Base-by-base conservation (phyloP, 2,113 vertebrate species). In the Nothobranchius furzeri region DNA sequence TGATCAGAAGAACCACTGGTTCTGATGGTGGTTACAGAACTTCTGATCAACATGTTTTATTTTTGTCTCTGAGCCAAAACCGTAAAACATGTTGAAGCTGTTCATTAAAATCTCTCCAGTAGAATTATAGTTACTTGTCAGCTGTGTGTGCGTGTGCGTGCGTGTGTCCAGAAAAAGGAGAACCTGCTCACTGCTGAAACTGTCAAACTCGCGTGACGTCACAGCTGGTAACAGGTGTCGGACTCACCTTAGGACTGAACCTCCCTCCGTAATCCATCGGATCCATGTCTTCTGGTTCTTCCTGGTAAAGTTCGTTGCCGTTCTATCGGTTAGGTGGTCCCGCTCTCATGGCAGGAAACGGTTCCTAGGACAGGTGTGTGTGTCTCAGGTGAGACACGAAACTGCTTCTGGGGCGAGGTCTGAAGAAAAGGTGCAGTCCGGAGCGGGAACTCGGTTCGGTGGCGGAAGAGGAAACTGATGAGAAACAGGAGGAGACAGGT, bases 181-280 rank as follows among this genome's bases (percentile, higher is more conserved):
- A 30, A 30, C 30, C 30, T 30, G 30, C 30, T 30, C 30, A 30
- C 30, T 30, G 30, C 30, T 30, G 30, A 30, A 30, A 30, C 30
- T 20, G n/a, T 20, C 2, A 49, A 49, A 49, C 47, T n/a, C 25
- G 13, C 10, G 36, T 64, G 81, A 82, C 81, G 81, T 84, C 82
- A 82, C 60, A 0, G 3, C 15, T 37, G 46, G 15, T 24, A 8
- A 43, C 4, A 53, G 61, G 64, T 67, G 12, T 2, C 0, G 8
- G 7, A 53, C 78, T 82, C 61, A 79, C 86, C 65, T 69, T 63
- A 5, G 69, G 78, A 11, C 14, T 64, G 74, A 87, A 86, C 59
- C 54, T 85, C 50, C 49, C 49, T 73, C 79, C 83, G 0, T 71
- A 70, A 1, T 85, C 73, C 67, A 83, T 5, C 0, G 9, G 9